These are phyloP conservation scores for Peromyscus leucopus DNA, from an alignment of 2,113 vertebrate genomes.

Conservation along the genomic window DNA sequence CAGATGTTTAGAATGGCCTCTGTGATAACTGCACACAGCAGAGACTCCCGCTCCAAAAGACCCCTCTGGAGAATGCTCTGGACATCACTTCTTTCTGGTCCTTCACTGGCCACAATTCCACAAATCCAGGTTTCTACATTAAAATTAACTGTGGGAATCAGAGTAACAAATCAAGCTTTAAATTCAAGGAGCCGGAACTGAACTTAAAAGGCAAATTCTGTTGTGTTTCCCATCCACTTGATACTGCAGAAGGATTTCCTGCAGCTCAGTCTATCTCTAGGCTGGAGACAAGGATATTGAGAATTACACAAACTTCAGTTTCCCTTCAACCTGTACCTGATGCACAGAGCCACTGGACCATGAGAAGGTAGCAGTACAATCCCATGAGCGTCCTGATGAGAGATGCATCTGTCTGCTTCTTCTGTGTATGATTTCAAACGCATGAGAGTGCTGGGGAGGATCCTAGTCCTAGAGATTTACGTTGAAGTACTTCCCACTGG, in stretches of 20 bases:
- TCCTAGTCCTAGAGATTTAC: background rate
- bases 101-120: background rate
- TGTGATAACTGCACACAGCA: background rate
- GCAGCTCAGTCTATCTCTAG: background rate
- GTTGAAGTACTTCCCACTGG: background rate
- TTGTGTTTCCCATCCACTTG: conserved; percentile 42
- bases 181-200: conserved; percentile 46
- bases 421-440: conserved; percentile 22
- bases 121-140: background rate
- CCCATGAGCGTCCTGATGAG: conserved; percentile 1
- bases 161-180: background rate
- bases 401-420: background rate
- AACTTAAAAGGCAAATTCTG: conserved; percentile 43
- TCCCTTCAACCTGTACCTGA: conserved; percentile 21
- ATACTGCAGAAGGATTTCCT: background rate
- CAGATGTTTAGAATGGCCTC: conserved; percentile 6
- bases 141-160: background rate
- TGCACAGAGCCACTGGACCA: background rate
- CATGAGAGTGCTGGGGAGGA: background rate
- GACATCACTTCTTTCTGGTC: conserved; percentile 30
- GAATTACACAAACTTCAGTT: conserved; percentile 57
- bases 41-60: background rate
- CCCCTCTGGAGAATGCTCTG: background rate
- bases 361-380: background rate
- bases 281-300: conserved; percentile 61